A percentile compares a stretch with the other conserved stretches of the same genome.
These are phyloP conservation scores for Schizopygopsis malacanthus DNA, from an alignment of 2,797 vertebrate genomes.

Conservation along the genomic window DNA sequence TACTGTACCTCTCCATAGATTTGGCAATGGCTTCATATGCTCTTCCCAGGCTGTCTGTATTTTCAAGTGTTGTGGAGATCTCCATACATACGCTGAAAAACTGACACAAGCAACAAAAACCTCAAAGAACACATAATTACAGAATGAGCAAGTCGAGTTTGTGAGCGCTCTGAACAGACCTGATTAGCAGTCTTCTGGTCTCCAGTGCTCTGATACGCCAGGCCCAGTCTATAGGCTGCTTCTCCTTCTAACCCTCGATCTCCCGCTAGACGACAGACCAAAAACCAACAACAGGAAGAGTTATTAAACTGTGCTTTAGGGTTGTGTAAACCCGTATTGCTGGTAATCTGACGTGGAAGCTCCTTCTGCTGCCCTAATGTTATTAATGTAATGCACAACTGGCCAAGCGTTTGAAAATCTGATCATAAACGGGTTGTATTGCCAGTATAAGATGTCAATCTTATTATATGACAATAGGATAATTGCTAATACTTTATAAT, in stretches of 20 bases:
- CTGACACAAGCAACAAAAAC: slow-evolving; percentile 58
- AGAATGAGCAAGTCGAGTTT: background rate
- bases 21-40: slow-evolving; percentile 68
- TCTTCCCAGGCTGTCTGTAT: slow-evolving; percentile 64
- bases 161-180: slow-evolving; percentile 54
- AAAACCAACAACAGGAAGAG: background rate
- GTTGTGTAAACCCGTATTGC: too few relatives aligned
- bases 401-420: background rate
- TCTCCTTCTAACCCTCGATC: slow-evolving; percentile 70
- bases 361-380: too few relatives aligned
- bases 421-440: background rate
- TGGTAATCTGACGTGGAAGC: background rate
- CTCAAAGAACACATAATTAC: too few relatives aligned
- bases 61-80: slow-evolving; percentile 59
- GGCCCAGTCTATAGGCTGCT: slow-evolving; percentile 66
- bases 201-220: slow-evolving; percentile 68
- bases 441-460: background rate
- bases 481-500: background rate
- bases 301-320: background rate
- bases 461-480: background rate
- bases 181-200: slow-evolving; percentile 65
- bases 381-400: background rate
- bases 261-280: slow-evolving; percentile 70
- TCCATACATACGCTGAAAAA: slow-evolving; percentile 65
- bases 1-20: slow-evolving; percentile 68